Base-by-base conservation (phyloP, 2,797 vertebrate genomes). In the Sarcoramphus papa region DNA sequence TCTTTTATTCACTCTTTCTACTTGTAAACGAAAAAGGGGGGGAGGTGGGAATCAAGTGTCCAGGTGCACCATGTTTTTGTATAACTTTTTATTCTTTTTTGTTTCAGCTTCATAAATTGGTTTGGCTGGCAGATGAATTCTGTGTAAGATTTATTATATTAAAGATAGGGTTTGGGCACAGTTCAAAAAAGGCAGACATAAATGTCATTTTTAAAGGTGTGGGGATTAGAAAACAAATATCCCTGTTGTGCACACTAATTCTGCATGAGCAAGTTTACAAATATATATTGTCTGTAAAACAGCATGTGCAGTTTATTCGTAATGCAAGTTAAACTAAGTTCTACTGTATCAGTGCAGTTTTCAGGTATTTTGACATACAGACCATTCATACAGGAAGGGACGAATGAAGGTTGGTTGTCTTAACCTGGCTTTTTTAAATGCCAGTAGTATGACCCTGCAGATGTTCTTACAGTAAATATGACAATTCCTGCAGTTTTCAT, bases 251-350 rank as follows among this genome's bases (percentile, higher is more conserved):
- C 97, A 96, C 97, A 98, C 97, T 97, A 95, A 97, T 97, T 97
- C 97, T 98, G 97, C 98, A 98, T 98, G 98, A 98, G 75, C 96
- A 97, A 98, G 96, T 98, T 98, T 98, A 97, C 97, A 98, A 98
- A 98, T 98, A 98, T 95, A 97, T 98, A 97, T 97, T 97, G 97
- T 98, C 97, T 98, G 94, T 98, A 98, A 98, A 98, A 97, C 93
- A 97, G 98, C 98, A 98, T 98, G 98, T 98, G 97, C 97, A 97
- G 96, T 98, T 97, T 98, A 97, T 97, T 98, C 91, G 82, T 97
- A 97, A 97, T 97, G 96, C 97, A 97, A 97, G 84, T 97, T 97
- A 95, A 95, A 96, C 92, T 95, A 97, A 97, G 92, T 97, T 97
- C 94, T 97, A 54, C 92, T 93, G 94, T 96, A 95, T 94, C 96